Base-by-base conservation (phyloP, 1,140 invertebrate genomes). In the Bombus sibiricus region DNA sequence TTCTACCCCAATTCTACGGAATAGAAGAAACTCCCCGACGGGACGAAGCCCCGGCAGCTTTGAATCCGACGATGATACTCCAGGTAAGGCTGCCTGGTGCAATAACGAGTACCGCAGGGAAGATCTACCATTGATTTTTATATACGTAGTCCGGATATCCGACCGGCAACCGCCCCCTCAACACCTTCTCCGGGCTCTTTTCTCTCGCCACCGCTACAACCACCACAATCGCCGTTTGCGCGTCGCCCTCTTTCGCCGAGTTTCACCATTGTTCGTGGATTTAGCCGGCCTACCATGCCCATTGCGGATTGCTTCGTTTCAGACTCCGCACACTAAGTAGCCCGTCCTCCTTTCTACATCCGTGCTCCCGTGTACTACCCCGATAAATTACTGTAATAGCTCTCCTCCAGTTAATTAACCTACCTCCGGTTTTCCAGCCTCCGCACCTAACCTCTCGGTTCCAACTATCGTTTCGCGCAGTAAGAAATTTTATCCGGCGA, bases 311-410 rank as follows among this genome's bases (percentile, higher is more conserved):
- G 78, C 62, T 83, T 71, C 57, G 76, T 53, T 84, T 84, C 59
- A 77, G 66, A 66, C 41, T 69, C 25, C 34, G 64, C 78, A 74
- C 62, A 41, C 47, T 76, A 86, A 89, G 32, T 79, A 84, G 62
- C 68, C 43, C 64, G 74, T 79, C 53, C 78, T 57, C 66, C 57
- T 89, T 87, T 76, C 88, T 37, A n/a, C 75, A 66, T 83, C 66
- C 77, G 74, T 78, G 81, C 69, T 74, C 39, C 28, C 73, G 69
- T 78, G 66, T 88, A 43, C 78, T 10, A 71, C 73, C 53, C 81
- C 78, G 81, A 90, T 90, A 90, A 90, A 90, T 90, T 82, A 87
- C 78, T 85, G 77, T 89, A 89, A 90, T 89, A 87, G 88, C 85
- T 81, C 86, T 85, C 64, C 89, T 79, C 82, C 81, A 75, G 88